phyloP scores from a whole-genome alignment of 30 jellyfish, hydroid and myxozoan species.

The Clytia hemisphaerica region DNA sequence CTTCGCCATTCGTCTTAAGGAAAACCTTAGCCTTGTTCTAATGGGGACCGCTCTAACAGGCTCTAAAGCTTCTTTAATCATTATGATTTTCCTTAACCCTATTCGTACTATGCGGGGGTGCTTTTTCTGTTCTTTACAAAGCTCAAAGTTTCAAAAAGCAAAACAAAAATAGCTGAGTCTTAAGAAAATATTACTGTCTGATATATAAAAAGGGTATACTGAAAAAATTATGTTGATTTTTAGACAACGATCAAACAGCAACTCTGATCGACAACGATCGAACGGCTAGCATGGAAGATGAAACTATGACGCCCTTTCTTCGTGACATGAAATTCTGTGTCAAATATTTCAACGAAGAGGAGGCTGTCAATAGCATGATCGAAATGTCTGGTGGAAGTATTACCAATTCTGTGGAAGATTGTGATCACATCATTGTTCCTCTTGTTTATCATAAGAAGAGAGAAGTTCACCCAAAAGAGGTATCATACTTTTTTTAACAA shows the following conservation, averaged over 20 bases:
- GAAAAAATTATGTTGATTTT: background rate
- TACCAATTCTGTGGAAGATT: slow-evolving; percentile 17
- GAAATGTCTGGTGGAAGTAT: slow-evolving; percentile 49
- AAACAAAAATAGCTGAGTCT: too few relatives aligned
- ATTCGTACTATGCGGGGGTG: too few relatives aligned
- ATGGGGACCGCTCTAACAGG: too few relatives aligned
- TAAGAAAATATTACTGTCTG: too few relatives aligned
- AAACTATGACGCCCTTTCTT: background rate
- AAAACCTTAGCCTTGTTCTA: too few relatives aligned
- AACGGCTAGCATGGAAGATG: background rate
- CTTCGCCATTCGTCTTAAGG: too few relatives aligned
- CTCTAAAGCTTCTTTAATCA: too few relatives aligned
- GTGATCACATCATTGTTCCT: slow-evolving; percentile 81
- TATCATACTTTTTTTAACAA: background rate
- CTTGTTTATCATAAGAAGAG: slow-evolving; percentile 23
- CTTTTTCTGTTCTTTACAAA: too few relatives aligned
- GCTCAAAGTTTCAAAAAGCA: too few relatives aligned
- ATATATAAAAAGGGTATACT: too few relatives aligned
- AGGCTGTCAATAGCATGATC: slow-evolving; percentile 36
- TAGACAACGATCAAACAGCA: background rate
- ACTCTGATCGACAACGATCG: background rate
- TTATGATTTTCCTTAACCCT: too few relatives aligned
- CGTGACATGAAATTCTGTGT: slow-evolving; percentile 15
- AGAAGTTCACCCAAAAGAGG: slow-evolving; percentile 26
- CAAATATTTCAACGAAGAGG: slow-evolving; percentile 54